A percentile compares a stretch with the other conserved stretches of the same genome.
These are phyloP conservation scores for Ornithorhynchus anatinus DNA, from an alignment of 2,113 vertebrate genomes.

Conservation along the genomic window DNA sequence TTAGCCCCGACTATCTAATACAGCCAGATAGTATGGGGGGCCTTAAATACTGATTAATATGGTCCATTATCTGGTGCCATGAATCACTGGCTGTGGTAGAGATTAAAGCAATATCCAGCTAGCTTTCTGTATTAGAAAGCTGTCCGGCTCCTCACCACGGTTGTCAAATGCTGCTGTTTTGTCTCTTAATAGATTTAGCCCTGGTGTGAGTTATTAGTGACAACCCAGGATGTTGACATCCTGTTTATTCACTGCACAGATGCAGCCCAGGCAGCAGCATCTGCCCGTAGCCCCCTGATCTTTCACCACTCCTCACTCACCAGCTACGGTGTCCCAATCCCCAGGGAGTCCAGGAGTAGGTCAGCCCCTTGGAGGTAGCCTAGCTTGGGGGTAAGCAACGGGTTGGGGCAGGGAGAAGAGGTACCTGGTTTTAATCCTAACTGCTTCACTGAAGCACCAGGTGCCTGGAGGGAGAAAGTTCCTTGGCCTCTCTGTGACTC, in stretches of 20 bases:
- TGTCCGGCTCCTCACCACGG: background rate
- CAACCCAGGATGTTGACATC: background rate
- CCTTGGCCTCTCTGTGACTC: too few relatives aligned
- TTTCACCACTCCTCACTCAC: background rate
- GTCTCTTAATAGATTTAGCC: background rate
- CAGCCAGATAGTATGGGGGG: background rate
- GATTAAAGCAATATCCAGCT: background rate
- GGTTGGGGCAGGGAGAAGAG: too few relatives aligned
- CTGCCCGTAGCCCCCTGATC: too few relatives aligned
- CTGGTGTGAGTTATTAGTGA: background rate
- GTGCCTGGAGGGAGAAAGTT: too few relatives aligned
- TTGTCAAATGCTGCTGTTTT: rapidly evolving
- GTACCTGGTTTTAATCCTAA: too few relatives aligned
- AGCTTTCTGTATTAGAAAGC: background rate
- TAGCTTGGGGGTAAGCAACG: too few relatives aligned
- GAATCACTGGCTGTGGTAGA: background rate
- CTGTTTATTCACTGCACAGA: background rate
- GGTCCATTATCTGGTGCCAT: background rate
- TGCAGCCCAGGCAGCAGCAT: background rate
- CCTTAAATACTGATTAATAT: constrained; percentile 21
- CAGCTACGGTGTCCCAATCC: background rate
- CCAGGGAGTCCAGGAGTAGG: too few relatives aligned
- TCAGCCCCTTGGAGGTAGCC: too few relatives aligned
- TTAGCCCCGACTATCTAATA: constrained; percentile 6
- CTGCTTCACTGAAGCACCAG: too few relatives aligned